phyloP scores from a whole-genome alignment of 2,888 invertebrate species.

The Ceriagrion tenellum region DNA sequence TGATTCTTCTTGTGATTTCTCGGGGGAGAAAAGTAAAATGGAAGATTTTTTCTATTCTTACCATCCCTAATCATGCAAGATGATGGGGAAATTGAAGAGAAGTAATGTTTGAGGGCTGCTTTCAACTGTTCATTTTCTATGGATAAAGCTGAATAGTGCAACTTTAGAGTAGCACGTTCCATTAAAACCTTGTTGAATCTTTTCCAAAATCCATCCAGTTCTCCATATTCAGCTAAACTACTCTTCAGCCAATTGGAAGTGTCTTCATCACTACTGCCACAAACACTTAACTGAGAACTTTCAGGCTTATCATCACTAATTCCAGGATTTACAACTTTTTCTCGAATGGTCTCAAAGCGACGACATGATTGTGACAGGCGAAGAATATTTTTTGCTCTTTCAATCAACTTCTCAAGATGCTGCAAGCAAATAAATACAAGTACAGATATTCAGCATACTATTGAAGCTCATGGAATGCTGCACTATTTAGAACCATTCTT shows the following conservation, averaged over 20 bases:
- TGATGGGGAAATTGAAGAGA: conserved; percentile 78
- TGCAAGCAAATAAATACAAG: conserved; percentile 72
- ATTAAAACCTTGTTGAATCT: conserved; percentile 81
- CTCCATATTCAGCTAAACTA: conserved; percentile 80
- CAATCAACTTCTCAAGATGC: conserved; percentile 80
- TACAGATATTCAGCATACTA: not conserved
- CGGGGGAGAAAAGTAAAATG: not conserved
- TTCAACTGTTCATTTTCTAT: conserved; percentile 84
- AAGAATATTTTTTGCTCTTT: conserved; percentile 82
- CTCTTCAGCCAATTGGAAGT: conserved; percentile 75
- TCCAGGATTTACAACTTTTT: conserved; percentile 76
- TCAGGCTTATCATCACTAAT: not conserved
- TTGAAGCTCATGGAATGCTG: too few species aligned
- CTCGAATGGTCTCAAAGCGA: conserved; percentile 82
- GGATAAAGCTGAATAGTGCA: conserved; percentile 76
- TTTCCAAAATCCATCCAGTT: conserved; percentile 86
- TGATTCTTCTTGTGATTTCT: too few species aligned
- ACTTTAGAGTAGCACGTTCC: conserved; percentile 79
- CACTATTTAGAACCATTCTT: too few species aligned
- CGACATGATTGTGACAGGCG: conserved; percentile 83
- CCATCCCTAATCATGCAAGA: conserved; percentile 28
- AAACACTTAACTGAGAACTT: conserved; percentile 25
- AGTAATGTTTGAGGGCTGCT: conserved; percentile 82
- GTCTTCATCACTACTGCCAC: conserved; percentile 47
- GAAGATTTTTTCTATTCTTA: not conserved